A percentile compares a stretch with the other conserved stretches of the same genome.
phyloP scores from a whole-genome alignment of 2,797 vertebrate species.

The Galagoides demidoff region DNA sequence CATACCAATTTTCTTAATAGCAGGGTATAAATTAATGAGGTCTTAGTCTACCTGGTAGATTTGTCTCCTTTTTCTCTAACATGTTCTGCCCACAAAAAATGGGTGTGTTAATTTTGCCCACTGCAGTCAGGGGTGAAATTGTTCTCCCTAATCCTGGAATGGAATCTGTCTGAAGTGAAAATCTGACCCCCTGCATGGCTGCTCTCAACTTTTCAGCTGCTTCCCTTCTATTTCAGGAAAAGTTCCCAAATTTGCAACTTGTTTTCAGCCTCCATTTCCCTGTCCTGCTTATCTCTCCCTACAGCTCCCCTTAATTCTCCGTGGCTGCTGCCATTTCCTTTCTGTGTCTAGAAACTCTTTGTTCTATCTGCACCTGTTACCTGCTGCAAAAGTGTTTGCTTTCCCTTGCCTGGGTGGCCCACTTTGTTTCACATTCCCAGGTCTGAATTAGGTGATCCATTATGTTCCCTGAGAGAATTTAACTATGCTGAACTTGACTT shows the following conservation, averaged over 20 bases:
- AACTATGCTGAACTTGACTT: neutral
- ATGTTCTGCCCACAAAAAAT: neutral
- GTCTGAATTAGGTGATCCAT: neutral
- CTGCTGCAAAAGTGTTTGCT: fast-evolving
- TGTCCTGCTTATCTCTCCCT: neutral
- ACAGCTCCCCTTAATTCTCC: neutral
- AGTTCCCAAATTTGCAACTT: neutral
- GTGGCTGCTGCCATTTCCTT: neutral
- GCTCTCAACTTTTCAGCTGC: neutral
- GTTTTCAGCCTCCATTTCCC: neutral
- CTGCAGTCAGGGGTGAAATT: neutral
- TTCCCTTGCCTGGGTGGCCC: neutral
- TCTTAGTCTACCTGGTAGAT: slow-evolving; percentile 31
- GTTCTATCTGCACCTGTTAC: neutral
- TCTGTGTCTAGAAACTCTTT: neutral
- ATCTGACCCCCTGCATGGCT: neutral
- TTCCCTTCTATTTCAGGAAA: neutral
- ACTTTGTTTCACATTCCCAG: neutral
- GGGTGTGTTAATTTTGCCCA: neutral
- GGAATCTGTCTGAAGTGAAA: neutral
- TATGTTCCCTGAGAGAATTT: neutral
- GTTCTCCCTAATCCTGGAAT: neutral
- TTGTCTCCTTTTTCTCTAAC: neutral
- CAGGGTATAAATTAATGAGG: neutral
- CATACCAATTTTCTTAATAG: neutral